phyloP scores from a whole-genome alignment of 2,888 invertebrate species.

The Linhomoeus sp. region DNA sequence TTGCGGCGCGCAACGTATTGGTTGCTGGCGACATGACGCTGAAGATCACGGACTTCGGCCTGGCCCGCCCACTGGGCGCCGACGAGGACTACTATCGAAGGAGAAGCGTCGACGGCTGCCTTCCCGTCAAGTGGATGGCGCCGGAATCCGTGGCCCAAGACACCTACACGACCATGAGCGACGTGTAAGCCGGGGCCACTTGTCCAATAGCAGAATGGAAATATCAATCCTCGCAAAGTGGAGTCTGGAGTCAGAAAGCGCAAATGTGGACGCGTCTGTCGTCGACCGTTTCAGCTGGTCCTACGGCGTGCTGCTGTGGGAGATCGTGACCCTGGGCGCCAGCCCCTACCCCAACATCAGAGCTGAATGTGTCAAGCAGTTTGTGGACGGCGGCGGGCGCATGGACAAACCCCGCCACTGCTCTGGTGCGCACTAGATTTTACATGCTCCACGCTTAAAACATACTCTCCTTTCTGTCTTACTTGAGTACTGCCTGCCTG shows the following conservation, averaged over 20 bases:
- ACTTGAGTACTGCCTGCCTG: no score
- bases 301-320: no score
- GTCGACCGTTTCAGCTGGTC: slow-evolving; percentile 67
- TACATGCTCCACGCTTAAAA: no score
- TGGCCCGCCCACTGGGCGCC: slow-evolving; percentile 86
- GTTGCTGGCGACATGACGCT: slow-evolving; percentile 78
- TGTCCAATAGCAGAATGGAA: no score
- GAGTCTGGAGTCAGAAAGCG: no score
- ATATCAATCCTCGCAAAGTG: no score
- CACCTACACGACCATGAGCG: slow-evolving; percentile 50
- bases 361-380: slow-evolving; percentile 70
- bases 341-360: slow-evolving; percentile 86
- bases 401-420: slow-evolving; percentile 88
- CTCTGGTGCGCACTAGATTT: slow-evolving; percentile 36
- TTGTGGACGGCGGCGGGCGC: slow-evolving; percentile 66
- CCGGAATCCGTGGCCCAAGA: slow-evolving; percentile 64
- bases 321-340: slow-evolving; percentile 89
- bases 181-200: slow-evolving; percentile 34
- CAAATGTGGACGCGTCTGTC: no score
- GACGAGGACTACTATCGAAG: no score
- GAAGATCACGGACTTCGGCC: slow-evolving; percentile 94
- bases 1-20: no score
- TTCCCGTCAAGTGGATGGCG: no score
- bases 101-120: slow-evolving; percentile 79
- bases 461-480: no score